phyloP scores from a whole-genome alignment of 2,888 invertebrate genomes.

The Tridacna crocea region DNA sequence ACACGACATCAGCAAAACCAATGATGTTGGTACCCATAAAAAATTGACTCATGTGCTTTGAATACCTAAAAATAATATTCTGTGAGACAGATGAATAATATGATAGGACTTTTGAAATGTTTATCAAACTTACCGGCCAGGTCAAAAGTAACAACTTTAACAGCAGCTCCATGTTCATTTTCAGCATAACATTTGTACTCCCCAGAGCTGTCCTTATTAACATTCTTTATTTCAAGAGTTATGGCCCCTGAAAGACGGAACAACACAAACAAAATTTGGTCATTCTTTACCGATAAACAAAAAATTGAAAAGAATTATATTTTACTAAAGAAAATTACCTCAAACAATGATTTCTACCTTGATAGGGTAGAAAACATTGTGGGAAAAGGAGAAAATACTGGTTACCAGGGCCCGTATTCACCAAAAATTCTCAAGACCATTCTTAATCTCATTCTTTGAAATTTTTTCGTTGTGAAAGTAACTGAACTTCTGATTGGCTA shows the following conservation, averaged over 20 bases:
- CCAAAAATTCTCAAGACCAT: no score
- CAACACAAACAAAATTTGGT: background rate
- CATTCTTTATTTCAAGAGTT: slow-evolving; percentile 83
- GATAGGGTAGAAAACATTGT: slow-evolving; percentile 10
- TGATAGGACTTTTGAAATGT: no score
- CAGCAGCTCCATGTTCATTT: slow-evolving; percentile 97
- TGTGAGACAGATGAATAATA: no score
- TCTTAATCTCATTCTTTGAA: no score
- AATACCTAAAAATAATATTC: no score
- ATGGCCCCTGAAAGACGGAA: slow-evolving; percentile 68
- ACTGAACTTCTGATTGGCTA: no score
- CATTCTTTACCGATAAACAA: background rate
- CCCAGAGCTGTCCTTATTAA: slow-evolving; percentile 92
- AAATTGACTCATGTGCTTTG: no score
- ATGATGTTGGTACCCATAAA: no score
- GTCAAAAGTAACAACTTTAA: slow-evolving; percentile 93
- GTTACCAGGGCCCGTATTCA: background rate
- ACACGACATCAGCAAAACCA: no score
- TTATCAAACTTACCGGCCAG: slow-evolving; percentile 87
- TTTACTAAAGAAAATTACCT: background rate
- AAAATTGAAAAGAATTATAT: background rate
- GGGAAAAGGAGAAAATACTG: slow-evolving; percentile 1
- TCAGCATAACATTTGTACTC: slow-evolving; percentile 96
- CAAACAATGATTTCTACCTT: background rate
- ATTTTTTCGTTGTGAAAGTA: no score